Base-by-base conservation (phyloP, 2,113 vertebrate species). In the Leiothrix lutea region DNA sequence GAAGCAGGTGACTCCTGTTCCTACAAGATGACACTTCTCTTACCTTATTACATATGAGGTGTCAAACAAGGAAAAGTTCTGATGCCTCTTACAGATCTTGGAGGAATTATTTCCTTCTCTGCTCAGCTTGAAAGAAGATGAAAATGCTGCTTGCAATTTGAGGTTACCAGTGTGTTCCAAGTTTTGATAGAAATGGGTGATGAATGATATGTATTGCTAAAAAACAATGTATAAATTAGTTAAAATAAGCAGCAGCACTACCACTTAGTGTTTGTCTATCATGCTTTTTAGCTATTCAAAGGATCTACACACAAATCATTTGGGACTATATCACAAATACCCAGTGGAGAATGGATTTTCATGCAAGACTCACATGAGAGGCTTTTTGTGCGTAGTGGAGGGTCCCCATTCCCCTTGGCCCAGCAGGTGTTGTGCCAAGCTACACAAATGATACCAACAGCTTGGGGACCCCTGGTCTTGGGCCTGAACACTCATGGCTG, bases 361-460 rank as follows among this genome's bases (percentile, higher is more conserved):
- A 3, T 3, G 38, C 14, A n/a, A 31, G 33, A 15, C 12, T 77
- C 1, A 1, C 0, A 14, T 3, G 23, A 44, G 35, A 35, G 42
- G 51, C 22, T 66, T 66, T 31, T 25, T 42, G 47, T 42, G 47
- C 14, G 13, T 36, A 31, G 7, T 14, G 26, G 36, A n/a, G 24
- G 24, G 40, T 80, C n/a, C 31, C 50, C 5, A 0, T 25, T 72
- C 66, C 5, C 1, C 21, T 44, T 40, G 50, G 24, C 14, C 57
- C 6, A 1, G 24, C 2, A 33, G 36, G 7, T 29, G 1, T 64
- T 15, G 24, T 64, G 31, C 50, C 26, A 25, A 14, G 53, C 25
- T 72, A 4, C 23, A 6, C 13, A 19, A 33, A 29, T 13, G 25
- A 66, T 26, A 26, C 58, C 22, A 28, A 6, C n/a, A 45, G 12